These are phyloP conservation scores for Zeus faber DNA, from an alignment of 2,113 vertebrate species.

Conservation along the genomic window DNA sequence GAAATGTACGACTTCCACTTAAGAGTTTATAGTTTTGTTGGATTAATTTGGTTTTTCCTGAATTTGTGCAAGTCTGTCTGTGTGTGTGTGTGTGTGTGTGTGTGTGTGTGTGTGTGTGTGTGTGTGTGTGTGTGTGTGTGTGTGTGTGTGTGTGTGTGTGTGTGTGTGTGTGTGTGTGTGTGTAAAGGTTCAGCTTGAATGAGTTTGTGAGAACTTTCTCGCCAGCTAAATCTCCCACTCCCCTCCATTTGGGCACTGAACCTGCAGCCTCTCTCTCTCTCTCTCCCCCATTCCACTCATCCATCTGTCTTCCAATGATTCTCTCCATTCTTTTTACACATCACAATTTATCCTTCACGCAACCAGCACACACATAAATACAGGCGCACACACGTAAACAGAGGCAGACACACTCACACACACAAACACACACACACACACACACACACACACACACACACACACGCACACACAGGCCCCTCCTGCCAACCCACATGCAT, in stretches of 20 bases:
- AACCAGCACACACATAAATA: background rate
- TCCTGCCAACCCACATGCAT: constrained; percentile 2
- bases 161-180: constrained; percentile 25
- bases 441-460: background rate
- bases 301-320: background rate
- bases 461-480: background rate
- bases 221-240: background rate
- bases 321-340: background rate
- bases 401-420: background rate
- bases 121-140: constrained; percentile 3
- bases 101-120: constrained; percentile 7
- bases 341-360: background rate
- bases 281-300: too few relatives aligned
- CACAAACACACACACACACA: background rate
- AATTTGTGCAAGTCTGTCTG: constrained; percentile 45
- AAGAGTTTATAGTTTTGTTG: too few relatives aligned
- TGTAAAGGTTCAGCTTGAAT: constrained; percentile 36
- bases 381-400: background rate
- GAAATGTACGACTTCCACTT: too few relatives aligned
- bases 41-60: background rate
- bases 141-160: constrained; percentile 16
- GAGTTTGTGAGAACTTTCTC: constrained; percentile 39
- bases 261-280: too few relatives aligned
- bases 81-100: constrained; percentile 2
- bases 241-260: background rate